phyloP scores from a whole-genome alignment of 2,797 vertebrate species.

The Okamejei kenojei region DNA sequence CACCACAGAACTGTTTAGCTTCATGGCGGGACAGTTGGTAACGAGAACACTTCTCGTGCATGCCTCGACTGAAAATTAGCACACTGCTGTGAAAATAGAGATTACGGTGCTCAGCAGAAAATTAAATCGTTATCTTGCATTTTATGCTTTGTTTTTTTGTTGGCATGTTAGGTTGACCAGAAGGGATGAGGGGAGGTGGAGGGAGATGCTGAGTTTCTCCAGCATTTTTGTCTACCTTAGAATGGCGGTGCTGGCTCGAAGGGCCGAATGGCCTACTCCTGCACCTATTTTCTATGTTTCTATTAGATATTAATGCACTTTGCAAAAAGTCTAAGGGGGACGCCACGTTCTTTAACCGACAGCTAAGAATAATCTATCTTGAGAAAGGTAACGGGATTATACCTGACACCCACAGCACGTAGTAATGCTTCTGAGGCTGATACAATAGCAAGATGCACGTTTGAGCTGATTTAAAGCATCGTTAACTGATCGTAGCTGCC shows the following conservation, averaged over 20 bases:
- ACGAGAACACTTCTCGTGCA: not conserved
- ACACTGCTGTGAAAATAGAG: not conserved
- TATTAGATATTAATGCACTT: not conserved
- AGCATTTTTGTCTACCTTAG: too few species aligned
- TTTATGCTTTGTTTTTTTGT: not conserved
- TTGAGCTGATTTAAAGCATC: too few species aligned
- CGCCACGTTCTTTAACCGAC: not conserved
- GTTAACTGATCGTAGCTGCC: not conserved
- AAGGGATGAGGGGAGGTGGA: not conserved
- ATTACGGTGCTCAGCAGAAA: not conserved
- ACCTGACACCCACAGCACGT: not conserved
- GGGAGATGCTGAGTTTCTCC: not conserved
- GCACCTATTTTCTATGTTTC: too few species aligned
- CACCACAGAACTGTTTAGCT: not conserved
- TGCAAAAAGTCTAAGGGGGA: not conserved
- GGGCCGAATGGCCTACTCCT: too few species aligned
- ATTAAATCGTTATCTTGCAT: not conserved
- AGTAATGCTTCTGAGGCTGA: not conserved
- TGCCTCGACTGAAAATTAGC: not conserved
- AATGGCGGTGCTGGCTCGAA: too few species aligned
- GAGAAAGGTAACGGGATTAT: not conserved
- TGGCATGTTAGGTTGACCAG: not conserved
- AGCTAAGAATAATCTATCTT: not conserved
- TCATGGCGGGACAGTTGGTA: not conserved
- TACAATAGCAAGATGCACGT: not conserved